Base-by-base conservation (phyloP, 2,888 invertebrate genomes). In the Aricia artaxerxes region DNA sequence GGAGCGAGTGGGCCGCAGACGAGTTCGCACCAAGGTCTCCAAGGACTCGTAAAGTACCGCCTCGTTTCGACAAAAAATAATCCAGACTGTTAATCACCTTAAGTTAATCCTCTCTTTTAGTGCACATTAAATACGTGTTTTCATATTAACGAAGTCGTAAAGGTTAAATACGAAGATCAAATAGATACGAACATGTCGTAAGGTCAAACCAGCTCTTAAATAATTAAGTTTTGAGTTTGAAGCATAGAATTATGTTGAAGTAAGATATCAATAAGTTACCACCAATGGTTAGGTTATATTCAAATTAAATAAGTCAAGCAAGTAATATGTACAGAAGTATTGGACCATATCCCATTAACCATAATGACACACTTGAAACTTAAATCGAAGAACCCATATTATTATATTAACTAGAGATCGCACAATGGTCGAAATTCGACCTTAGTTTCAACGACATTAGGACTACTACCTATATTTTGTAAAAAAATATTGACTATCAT, bases 11-110 rank as follows among this genome's bases (percentile, higher is more conserved):
- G 92, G 92, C 84, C 91, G 86, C 60, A 80, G 78, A 85, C 89
- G 91, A 92, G 91, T 88, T 87, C 87, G 86, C 78, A 38, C 83
- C 87, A 92, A 92, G 92, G 92, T 91, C 81, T 79, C 76, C 73
- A 75, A 7, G 76, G 78, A 72, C 61, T 73, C 69, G 80, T 78
- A 69, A 80, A 80, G 49, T 9, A 44, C 75, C 78, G 49, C 76
- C 64, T 69, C 13, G 35, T 69, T 69, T 69, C 69, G 31, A 16
- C 13, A 38, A 69, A 69, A 69, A 69, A 69, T 69, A 69, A 64
- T 64, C 31, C 64, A 69, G 13, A 11, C 64, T 38, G 35, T 38
- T 69, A 69, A 69, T 69, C 69, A 38, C 35, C 69, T 38, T 38
- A 38, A 69, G 35, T 11, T 16, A 69, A 69, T 69, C 35, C 69